phyloP scores from a whole-genome alignment of 1,140 invertebrate genomes.

The Pogonus chalceus region DNA sequence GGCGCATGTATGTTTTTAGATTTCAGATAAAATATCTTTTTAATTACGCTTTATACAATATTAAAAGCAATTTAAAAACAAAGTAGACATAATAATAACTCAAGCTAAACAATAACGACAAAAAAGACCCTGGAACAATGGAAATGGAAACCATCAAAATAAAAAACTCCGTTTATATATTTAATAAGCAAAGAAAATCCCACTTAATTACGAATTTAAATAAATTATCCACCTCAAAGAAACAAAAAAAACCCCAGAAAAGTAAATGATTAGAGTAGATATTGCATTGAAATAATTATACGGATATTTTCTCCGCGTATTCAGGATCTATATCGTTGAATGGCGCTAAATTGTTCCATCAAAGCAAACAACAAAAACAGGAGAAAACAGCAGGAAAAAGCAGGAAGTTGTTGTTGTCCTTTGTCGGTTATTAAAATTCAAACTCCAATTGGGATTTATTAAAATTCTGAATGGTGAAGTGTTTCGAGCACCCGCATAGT shows the following conservation, averaged over 20 bases:
- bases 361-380: background rate
- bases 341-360: background rate
- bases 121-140: no score
- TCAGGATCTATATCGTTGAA: background rate
- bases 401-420: no score
- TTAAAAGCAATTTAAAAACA: no score
- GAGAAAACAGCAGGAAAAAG: no score
- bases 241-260: background rate
- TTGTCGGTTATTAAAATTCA: constrained; percentile 6
- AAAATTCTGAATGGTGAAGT: constrained; percentile 3
- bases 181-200: background rate
- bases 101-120: no score
- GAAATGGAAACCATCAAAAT: no score
- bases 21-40: no score
- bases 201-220: background rate
- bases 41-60: no score
- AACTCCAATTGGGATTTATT: constrained; percentile 5
- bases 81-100: no score
- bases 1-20: no score
- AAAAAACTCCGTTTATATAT: background rate
- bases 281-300: background rate
- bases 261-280: background rate
- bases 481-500: background rate
- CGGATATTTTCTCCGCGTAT: background rate
- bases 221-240: background rate